Percentiles rank a stretch among this genome's conserved stretches.
phyloP scores from a whole-genome alignment of 2,797 vertebrate genomes.

The Poecilia picta region DNA sequence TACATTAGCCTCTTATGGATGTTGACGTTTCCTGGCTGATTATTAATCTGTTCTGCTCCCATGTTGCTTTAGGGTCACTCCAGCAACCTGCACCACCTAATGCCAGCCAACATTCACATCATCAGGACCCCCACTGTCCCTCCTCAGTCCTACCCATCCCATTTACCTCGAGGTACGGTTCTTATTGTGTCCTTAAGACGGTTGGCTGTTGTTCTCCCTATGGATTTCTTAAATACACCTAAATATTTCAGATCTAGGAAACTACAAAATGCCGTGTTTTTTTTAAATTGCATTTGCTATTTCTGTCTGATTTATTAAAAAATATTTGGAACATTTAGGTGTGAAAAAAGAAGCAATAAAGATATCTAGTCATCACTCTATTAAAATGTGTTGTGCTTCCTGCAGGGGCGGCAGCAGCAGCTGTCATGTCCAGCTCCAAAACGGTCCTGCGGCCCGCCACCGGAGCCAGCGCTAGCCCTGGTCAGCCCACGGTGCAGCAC shows the following conservation, averaged over 20 bases:
- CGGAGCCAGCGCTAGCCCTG: conserved; percentile 84
- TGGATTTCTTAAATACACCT: neutral
- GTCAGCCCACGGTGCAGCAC: conserved; percentile 92
- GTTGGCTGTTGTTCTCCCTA: neutral
- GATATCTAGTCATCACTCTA: neutral
- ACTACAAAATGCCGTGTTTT: neutral
- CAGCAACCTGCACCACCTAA: conserved; percentile 93
- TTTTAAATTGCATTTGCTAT: neutral
- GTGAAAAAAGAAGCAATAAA: neutral
- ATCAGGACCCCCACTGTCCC: conserved; percentile 85
- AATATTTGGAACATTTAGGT: neutral
- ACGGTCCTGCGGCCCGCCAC: conserved; percentile 94
- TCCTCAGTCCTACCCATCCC: conserved; percentile 85
- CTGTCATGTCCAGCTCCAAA: conserved; percentile 98
- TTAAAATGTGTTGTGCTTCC: conserved; percentile 12
- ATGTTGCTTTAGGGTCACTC: conserved; percentile 87
- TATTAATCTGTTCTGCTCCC: conserved; percentile 6
- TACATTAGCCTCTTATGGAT: neutral
- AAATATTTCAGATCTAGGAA: neutral
- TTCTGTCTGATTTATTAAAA: neutral
- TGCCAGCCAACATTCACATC: conserved; percentile 95
- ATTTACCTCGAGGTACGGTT: conserved; percentile 92
- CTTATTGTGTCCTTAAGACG: neutral
- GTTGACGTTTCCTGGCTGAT: neutral
- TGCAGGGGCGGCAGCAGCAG: conserved; percentile 94